Percentiles rank a stretch among this genome's conserved stretches.
phyloP scores from a whole-genome alignment of 2,888 invertebrate genomes.

The Hyposoter didymator region DNA sequence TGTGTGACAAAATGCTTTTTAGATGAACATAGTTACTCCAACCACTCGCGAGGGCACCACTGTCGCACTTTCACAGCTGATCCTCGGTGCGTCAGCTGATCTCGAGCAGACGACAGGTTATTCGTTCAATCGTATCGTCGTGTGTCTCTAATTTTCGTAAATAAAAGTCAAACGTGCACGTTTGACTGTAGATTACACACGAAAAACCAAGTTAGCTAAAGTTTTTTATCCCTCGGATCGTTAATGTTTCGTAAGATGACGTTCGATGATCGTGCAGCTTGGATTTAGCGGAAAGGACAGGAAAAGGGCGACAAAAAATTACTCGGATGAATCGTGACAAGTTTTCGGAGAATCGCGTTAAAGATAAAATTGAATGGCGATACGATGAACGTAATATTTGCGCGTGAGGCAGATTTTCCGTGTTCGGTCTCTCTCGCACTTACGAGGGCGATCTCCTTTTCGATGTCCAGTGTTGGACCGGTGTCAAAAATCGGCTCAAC shows the following conservation, averaged over 20 bases:
- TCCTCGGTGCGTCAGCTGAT: conserved; percentile 31
- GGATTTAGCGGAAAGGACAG: background rate
- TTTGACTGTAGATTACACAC: background rate
- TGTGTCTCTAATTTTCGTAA: background rate
- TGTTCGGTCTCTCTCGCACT: background rate
- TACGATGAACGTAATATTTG: background rate
- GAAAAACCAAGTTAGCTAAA: background rate
- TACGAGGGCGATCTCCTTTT: background rate
- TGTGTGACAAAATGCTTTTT: conserved; percentile 33
- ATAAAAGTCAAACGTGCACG: background rate
- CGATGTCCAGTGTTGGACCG: too few species aligned
- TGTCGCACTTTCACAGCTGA: conserved; percentile 24
- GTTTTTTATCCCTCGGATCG: background rate
- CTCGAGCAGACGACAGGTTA: conserved; percentile 19
- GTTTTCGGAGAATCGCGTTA: background rate
- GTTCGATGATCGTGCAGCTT: background rate
- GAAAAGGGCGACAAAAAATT: background rate
- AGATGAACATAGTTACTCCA: background rate
- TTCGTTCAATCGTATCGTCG: conserved; percentile 3
- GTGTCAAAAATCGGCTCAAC: too few species aligned
- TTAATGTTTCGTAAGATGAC: background rate
- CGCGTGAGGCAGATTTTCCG: background rate
- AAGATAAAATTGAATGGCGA: background rate
- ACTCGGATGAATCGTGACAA: background rate
- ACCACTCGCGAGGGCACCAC: conserved; percentile 5